Evolutionary conservation across 2,888 invertebrate species (phyloP), one percentile per base, ranked within the genome.

Genomic region (Pachydiplax longipennis): DNA sequence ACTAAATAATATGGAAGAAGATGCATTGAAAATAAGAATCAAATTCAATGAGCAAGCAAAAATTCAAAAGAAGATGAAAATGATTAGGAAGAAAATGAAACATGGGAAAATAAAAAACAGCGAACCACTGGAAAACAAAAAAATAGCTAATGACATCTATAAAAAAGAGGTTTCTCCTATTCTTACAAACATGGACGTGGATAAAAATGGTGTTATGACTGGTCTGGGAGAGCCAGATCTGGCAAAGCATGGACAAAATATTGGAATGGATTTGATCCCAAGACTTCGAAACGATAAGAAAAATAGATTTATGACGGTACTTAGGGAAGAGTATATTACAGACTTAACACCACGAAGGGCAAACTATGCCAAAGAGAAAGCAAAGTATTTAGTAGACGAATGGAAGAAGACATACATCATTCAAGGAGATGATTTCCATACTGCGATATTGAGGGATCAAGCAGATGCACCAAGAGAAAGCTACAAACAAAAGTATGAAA

Each of bases 1-100:
- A 12, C 37, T 87, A 5, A 87, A 87, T 61, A 87, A 35, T 37
- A 87, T 87, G 87, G 87, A 87, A 87, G 53, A 22, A 40, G 61
- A 87, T 48, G 61, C 40, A 40, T n/a, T 18, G 35, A 87, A 87
- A 35, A 61, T 87, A 37, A 87, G 65, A 61, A n/a, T 37, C 3
- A 87, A 87, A 61, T 35, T 87, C 0, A 61, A 87, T 5, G 61
- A 58, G 31, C 58, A 58, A 61, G n/a, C n/a, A 8, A 22, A 37
- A 22, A 35, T 87, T 61, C 58, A 37, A n/a, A 65, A 61, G 37
- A 61, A n/a, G n/a, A 37, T 87, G n/a, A 87, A 3, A 8, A 48
- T 31, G 8, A 18, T 83, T 15, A 83, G 35, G 53, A 48, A 83
- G 25, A 48, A 61, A 87, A 37, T 65, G 0, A 87, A 37, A 87